Evolutionary conservation across 2,797 vertebrate genomes (phyloP), one percentile per base, ranked within the genome.

Genomic region (Acrocephalus scirpaceus): DNA sequence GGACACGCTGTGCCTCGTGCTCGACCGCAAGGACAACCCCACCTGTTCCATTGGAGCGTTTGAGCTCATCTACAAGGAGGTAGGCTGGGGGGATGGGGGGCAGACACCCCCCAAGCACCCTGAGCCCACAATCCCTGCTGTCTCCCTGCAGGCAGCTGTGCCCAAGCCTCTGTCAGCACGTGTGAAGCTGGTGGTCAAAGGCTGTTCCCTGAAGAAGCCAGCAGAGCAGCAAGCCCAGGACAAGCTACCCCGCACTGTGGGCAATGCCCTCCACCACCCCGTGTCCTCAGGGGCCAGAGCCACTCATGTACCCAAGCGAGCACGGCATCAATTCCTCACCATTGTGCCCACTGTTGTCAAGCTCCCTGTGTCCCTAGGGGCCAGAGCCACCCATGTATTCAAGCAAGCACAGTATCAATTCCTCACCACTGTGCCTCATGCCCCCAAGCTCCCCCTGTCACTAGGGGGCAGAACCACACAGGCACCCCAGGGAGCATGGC

Each of bases 51-150:
- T 98, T 0, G 99, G 99, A 10, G 98, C 98, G 26, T 99, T 99
- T 16, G 97, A 99, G 88, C 98, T 99, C 42, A 98, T 99, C 95
- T 99, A 98, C 92, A 99, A 98, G 95, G 99, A 99, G 99, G 99
- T 99, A 81, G 78, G 96, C 18, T 32, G n/a, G 7, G 21, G 20
- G 5, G 11, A 23, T 19, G 34, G 0, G 7, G 44, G 32, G 20
- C 18, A 19, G 5, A 6, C 11, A 6, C 9, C 4, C 5, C 98
- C 12, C 0, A 1, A 32, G 9, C 53, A n/a, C 36, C 11, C 36
- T 0, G 1, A 79, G 56, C 15, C 18, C 29, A 17, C 7, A 13
- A 10, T 58, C 11, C 13, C 29, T 8, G 1, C 48, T 29, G n/a
- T 83, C 17, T 42, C 44, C 22, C 20, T 1, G 3, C 91, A 99